Evolutionary conservation across 2,797 vertebrate genomes (phyloP), one percentile per base, ranked within the genome.

Genomic region (Alca torda): DNA sequence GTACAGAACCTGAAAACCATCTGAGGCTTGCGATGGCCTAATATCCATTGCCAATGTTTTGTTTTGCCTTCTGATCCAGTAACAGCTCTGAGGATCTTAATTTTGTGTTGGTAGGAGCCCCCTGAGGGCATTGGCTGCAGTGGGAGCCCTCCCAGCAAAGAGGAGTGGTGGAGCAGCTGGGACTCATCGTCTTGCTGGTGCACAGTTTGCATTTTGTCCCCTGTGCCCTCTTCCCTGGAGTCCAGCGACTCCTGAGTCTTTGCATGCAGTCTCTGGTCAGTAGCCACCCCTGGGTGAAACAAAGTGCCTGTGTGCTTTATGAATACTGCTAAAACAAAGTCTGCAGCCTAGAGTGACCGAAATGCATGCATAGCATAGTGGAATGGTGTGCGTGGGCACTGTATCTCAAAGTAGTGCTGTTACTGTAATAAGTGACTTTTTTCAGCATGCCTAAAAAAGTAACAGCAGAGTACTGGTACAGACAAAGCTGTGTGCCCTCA

Each of bases 371-470:
- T 5, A 74, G 56, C 33, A 13, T 80, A 90, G 84, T 89, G 90
- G 67, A 82, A 37, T 11, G n/a, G 25, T 83, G 60, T 1, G 35
- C 1, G 65, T 94, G 84, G 90, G 93, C 81, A 31, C 67, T 65
- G n/a, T 41, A 23, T 87, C 89, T 79, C 45, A 35, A 64, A 89
- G 90, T 67, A 93, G 78, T 83, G 56, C 75, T 69, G 28, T 85
- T 90, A 64, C 81, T 90, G 86, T 73, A 89, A 80, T 70, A 84
- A 90, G 24, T 51, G 39, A 56, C 63, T 95, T 90, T 92, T 92
- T 79, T 80, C 89, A 85, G 86, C 33, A 12, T 18, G 84, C 78
- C 56, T 92, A 87, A 97, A 94, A 95, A 95, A 76, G 78, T 30
- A 89, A n/a, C 84, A 89, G 74, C 74, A 68, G 84, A 68, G 14